Conservation (phyloP, 1,140 invertebrate genomes). For the Rhyzopertha dominica region DNA sequence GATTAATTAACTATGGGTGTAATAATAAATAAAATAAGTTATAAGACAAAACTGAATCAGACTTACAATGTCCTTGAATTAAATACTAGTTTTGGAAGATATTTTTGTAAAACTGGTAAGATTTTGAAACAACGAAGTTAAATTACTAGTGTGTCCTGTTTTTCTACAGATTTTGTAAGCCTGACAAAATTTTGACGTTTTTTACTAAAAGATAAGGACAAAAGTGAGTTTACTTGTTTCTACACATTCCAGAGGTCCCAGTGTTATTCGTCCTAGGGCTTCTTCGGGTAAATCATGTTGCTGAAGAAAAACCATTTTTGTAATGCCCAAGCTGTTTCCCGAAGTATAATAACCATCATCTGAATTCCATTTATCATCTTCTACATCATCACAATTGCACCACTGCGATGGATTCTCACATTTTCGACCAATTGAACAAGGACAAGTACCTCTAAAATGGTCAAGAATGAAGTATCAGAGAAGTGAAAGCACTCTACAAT, state of each 20-base stretch:
- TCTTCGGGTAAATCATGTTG: slow-evolving; percentile 75
- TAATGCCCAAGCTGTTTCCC: slow-evolving; percentile 79
- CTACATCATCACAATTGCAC: slow-evolving; percentile 82
- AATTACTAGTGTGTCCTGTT: no score
- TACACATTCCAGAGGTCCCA: slow-evolving; percentile 87
- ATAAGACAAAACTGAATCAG: no score
- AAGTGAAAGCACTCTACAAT: neutral
- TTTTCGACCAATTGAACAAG: slow-evolving; percentile 65
- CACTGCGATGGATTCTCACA: slow-evolving; percentile 73
- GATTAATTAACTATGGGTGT: neutral
- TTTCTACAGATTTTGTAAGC: no score
- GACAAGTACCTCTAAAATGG: slow-evolving; percentile 58
- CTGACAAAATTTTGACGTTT: no score
- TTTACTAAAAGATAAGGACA: no score
- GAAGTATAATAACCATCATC: slow-evolving; percentile 80
- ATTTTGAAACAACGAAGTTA: no score
- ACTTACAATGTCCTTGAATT: no score
- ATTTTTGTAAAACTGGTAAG: no score
- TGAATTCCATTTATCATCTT: slow-evolving; percentile 77
- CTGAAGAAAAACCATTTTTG: slow-evolving; percentile 83
- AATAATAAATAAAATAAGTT: slow-evolving; percentile 10
- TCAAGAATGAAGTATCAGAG: neutral
- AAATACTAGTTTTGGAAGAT: no score
- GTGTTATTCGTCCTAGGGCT: slow-evolving; percentile 77
- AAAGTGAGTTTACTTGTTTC: slow-evolving; percentile 83